A percentile compares a stretch with the other conserved stretches of the same genome.
Evolutionary conservation across 2,888 invertebrate genomes (phyloP).

Genomic region (Sarcophaga subvicina): DNA sequence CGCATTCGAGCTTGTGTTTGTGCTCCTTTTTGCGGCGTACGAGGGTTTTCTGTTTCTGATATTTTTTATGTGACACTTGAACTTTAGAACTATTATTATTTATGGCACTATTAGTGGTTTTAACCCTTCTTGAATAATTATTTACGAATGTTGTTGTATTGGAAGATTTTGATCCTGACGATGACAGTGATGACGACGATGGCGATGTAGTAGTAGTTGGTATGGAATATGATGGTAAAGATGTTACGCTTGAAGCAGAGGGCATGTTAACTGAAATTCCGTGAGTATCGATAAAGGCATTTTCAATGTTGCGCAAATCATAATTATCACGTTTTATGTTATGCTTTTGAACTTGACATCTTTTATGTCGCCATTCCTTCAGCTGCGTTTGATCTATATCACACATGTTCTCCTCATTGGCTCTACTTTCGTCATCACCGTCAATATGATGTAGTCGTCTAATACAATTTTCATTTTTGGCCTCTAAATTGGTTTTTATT

Average conservation of each 20-base stretch:
- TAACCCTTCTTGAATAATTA: slow-evolving; percentile 26
- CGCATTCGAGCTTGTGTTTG: slow-evolving; percentile 1
- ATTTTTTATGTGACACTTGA: background rate
- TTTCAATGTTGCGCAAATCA: slow-evolving; percentile 16
- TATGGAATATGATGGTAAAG: slow-evolving; percentile 20
- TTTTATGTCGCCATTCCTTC: background rate
- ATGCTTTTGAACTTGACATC: slow-evolving; percentile 1
- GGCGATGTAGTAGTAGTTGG: slow-evolving; percentile 6
- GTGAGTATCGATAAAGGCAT: background rate
- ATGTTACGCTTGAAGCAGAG: slow-evolving; percentile 24
- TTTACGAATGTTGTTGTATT: slow-evolving; percentile 33
- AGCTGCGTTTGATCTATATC: background rate
- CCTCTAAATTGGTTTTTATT: background rate
- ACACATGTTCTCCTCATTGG: background rate
- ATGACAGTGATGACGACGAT: slow-evolving; percentile 34
- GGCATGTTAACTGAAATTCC: slow-evolving; percentile 38
- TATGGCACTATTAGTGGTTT: background rate
- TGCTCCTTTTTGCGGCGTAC: background rate
- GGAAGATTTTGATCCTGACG: slow-evolving; percentile 34
- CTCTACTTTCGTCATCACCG: background rate
- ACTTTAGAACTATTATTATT: slow-evolving; percentile 16
- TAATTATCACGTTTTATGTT: slow-evolving; percentile 10
- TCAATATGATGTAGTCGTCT: background rate
- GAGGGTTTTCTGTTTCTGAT: background rate
- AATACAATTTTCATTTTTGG: slow-evolving; percentile 25